Evolutionary conservation across 2,113 vertebrate species (phyloP).

Genomic region (Halichoeres trimaculatus): DNA sequence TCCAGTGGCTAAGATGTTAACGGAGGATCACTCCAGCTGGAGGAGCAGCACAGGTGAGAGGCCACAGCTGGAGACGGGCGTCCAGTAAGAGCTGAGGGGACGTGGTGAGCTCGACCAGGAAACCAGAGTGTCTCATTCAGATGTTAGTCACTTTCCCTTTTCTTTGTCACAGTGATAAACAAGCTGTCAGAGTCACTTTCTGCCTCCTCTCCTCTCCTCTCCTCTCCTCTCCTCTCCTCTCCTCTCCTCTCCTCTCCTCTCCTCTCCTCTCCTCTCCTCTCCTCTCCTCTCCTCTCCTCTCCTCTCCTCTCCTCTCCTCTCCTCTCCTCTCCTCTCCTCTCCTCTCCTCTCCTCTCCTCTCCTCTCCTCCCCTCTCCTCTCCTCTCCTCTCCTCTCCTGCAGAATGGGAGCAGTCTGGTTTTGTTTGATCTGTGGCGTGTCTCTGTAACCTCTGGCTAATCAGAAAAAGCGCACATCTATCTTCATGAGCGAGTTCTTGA

Average conservation of each 20-base stretch:
- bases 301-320: too few species aligned
- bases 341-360: too few species aligned
- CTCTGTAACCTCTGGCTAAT: conserved; percentile 3
- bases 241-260: too few species aligned
- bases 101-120: too few species aligned
- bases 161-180: conserved; percentile 18
- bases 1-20: conserved; percentile 23
- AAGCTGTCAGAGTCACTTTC: not conserved
- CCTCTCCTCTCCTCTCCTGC: not conserved
- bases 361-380: too few species aligned
- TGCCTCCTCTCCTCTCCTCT: not conserved
- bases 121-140: not conserved
- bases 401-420: not conserved
- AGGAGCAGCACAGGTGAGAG: conserved; percentile 29
- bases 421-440: conserved; percentile 1
- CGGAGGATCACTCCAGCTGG: not conserved
- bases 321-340: too few species aligned
- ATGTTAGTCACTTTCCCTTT: not conserved
- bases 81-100: conserved; percentile 25
- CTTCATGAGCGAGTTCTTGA: conserved; percentile 31
- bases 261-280: too few species aligned
- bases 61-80: conserved; percentile 5
- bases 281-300: too few species aligned
- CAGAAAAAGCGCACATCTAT: conserved; percentile 3
- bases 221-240: too few species aligned